These are phyloP conservation scores for Pseudomyrmex cubaensis DNA, from an alignment of 1,140 invertebrate genomes.

Conservation along the genomic window DNA sequence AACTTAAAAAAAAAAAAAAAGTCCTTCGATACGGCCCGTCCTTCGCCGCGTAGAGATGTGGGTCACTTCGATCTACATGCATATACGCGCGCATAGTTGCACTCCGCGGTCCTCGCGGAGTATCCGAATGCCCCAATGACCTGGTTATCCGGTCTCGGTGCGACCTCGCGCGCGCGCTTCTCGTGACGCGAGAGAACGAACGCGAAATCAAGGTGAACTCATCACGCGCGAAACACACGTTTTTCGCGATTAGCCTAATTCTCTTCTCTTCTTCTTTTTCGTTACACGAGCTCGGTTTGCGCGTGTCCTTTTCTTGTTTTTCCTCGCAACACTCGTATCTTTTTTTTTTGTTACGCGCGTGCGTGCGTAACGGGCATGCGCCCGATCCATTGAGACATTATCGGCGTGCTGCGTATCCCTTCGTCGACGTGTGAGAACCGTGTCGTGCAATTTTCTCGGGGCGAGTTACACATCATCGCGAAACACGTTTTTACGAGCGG, in stretches of 20 bases:
- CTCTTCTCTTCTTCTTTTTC: background rate
- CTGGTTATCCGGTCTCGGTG: constrained; percentile 72
- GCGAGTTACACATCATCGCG: no score
- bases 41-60: constrained; percentile 48
- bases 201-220: constrained; percentile 73
- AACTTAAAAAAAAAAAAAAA: no score
- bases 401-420: background rate
- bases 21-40: constrained; percentile 44
- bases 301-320: background rate
- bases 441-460: no score
- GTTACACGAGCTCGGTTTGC: no score
- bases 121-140: constrained; percentile 79
- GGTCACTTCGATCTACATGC: constrained; percentile 63
- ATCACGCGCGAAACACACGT: constrained; percentile 33
- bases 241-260: constrained; percentile 67
- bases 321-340: background rate
- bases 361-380: no score
- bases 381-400: background rate
- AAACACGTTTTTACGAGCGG: no score
- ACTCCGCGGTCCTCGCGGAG: constrained; percentile 59
- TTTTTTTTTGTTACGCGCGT: constrained; percentile 29
- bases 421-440: no score
- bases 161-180: constrained; percentile 67
- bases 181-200: constrained; percentile 5
- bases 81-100: constrained; percentile 70